phyloP scores from a whole-genome alignment of 2,797 vertebrate species.

The Hirundo rustica region DNA sequence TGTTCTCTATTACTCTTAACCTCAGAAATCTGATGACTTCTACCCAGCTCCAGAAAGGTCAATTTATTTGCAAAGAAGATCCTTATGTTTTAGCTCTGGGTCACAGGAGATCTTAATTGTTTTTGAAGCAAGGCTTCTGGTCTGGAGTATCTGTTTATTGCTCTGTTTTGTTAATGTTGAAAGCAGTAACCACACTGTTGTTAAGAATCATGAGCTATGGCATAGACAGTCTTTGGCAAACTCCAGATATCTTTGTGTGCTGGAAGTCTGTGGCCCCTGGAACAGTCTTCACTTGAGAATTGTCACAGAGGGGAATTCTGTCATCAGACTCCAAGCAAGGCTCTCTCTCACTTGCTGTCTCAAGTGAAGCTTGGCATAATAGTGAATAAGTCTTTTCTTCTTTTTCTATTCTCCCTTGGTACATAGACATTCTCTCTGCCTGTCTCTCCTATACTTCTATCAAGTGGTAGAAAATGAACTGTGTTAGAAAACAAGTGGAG shows the following conservation, averaged over 20 bases:
- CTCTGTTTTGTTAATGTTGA: neutral
- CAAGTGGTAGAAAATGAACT: slow-evolving; percentile 49
- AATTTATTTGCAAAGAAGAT: neutral
- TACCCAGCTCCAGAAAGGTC: neutral
- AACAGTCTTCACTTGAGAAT: neutral
- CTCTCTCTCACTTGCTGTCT: neutral
- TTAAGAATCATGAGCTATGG: neutral
- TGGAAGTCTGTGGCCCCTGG: neutral
- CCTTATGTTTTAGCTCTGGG: neutral
- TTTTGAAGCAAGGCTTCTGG: neutral
- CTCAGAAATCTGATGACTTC: neutral
- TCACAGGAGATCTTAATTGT: neutral
- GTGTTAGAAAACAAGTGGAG: slow-evolving; percentile 17
- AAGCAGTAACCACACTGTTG: neutral
- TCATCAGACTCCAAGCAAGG: neutral
- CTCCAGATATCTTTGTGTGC: neutral
- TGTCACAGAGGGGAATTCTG: neutral
- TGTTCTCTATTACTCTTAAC: neutral
- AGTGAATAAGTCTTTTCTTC: slow-evolving; percentile 17
- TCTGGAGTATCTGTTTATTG: neutral
- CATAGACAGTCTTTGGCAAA: neutral
- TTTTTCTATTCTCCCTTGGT: neutral
- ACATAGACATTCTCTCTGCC: neutral
- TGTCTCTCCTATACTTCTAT: slow-evolving; percentile 32
- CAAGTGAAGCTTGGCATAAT: slow-evolving; percentile 3